A percentile compares a stretch with the other conserved stretches of the same genome.
phyloP scores from a whole-genome alignment of 1,140 invertebrate genomes.

The Pseudomyrmex sp. region DNA sequence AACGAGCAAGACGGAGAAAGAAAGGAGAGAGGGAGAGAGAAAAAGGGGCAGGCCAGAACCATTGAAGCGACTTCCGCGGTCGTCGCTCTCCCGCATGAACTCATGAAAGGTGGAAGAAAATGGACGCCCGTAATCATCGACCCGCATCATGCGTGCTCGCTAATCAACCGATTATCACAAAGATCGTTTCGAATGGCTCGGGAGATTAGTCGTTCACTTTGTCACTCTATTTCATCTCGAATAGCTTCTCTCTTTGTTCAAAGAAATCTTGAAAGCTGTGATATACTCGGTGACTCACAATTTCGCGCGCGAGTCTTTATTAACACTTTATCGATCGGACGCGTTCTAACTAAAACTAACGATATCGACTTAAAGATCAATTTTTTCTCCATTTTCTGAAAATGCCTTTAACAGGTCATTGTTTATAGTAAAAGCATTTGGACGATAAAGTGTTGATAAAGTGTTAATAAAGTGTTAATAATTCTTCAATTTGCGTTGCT shows the following conservation, averaged over 20 bases:
- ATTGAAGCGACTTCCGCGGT: constrained; percentile 31
- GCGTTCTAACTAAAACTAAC: no score
- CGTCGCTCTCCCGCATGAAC: constrained; percentile 30
- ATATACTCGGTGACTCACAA: background rate
- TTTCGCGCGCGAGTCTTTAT: background rate
- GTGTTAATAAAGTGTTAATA: no score
- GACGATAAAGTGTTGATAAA: no score
- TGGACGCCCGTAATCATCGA: constrained; percentile 10
- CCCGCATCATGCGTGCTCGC: constrained; percentile 26
- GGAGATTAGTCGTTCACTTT: constrained; percentile 15
- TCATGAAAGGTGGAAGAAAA: constrained; percentile 16
- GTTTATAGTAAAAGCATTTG: no score
- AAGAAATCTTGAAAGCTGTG: constrained; percentile 3
- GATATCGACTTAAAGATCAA: no score
- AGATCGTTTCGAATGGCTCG: constrained; percentile 1
- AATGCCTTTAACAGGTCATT: no score
- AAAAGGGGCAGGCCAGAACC: constrained; percentile 17
- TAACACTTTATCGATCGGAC: no score
- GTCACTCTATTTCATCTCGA: background rate
- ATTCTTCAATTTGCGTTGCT: no score
- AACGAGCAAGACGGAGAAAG: constrained; percentile 2
- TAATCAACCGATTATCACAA: constrained; percentile 39
- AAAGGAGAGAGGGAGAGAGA: background rate
- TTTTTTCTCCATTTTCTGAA: no score
- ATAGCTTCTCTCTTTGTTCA: background rate